Evolutionary conservation across 1,140 invertebrate genomes (phyloP).

Genomic region (Aphis gossypii): DNA sequence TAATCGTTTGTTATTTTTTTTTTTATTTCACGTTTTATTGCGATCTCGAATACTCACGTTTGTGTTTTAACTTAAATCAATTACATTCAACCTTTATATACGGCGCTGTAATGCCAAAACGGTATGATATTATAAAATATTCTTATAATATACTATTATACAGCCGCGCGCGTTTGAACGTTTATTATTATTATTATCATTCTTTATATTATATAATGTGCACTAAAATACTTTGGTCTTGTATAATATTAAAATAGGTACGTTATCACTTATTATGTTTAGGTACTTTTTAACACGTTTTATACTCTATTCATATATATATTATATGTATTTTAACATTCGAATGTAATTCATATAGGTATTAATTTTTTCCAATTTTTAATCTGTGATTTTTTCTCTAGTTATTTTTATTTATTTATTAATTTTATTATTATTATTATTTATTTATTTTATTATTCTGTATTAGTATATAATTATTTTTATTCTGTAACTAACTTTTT

Average conservation of each 20-base stretch:
- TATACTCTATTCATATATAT: neutral
- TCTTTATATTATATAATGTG: neutral
- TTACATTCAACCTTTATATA: neutral
- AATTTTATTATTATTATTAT: neutral
- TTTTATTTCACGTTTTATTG: neutral
- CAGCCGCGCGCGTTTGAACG: too few species aligned
- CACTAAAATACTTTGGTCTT: neutral
- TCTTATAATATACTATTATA: neutral
- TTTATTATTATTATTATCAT: too few species aligned
- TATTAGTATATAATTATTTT: constrained; percentile 12
- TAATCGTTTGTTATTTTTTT: neutral
- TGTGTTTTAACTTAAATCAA: neutral
- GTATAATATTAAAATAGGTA: neutral
- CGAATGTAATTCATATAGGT: neutral
- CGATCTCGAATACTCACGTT: neutral
- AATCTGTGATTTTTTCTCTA: constrained; percentile 31
- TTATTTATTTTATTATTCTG: neutral
- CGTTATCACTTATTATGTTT: neutral
- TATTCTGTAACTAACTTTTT: neutral
- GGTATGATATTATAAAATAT: neutral
- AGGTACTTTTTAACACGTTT: neutral
- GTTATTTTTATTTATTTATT: constrained; percentile 12
- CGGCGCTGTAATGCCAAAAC: neutral
- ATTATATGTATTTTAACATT: neutral
- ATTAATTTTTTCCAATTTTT: constrained; percentile 13